phyloP scores from a whole-genome alignment of 2,888 invertebrate species.

The Nymphalis urticae region DNA sequence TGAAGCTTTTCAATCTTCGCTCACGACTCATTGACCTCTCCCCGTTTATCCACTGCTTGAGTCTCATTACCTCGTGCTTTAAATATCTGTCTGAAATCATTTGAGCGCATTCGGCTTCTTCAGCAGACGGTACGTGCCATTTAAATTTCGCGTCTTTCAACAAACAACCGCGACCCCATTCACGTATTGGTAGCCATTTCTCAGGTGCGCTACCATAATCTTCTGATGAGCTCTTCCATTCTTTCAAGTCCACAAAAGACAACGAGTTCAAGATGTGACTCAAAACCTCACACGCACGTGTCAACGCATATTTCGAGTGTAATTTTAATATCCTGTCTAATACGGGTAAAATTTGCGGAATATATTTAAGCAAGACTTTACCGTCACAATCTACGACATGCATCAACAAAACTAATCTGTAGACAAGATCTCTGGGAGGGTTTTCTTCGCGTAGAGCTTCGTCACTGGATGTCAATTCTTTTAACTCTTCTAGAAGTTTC shows the following conservation, averaged over 20 bases:
- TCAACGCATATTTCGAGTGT: conserved; percentile 84
- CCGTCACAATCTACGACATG: conserved; percentile 87
- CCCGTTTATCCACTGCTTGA: conserved; percentile 81
- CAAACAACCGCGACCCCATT: conserved; percentile 90
- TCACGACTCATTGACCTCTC: conserved; percentile 82
- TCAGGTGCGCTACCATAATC: conserved; percentile 84
- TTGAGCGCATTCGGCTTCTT: conserved; percentile 86
- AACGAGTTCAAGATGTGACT: conserved; percentile 82
- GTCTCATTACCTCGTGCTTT: conserved; percentile 82
- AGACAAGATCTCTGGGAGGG: conserved; percentile 89
- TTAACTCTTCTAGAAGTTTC: conserved; percentile 85
- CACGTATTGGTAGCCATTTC: conserved; percentile 86
- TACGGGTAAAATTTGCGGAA: conserved; percentile 84
- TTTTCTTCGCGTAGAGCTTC: conserved; percentile 88
- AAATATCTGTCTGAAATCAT: conserved; percentile 85
- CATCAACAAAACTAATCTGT: conserved; percentile 87
- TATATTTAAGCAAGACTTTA: conserved; percentile 83
- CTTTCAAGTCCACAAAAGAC: conserved; percentile 82
- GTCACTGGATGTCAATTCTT: conserved; percentile 81
- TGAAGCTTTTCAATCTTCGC: conserved; percentile 85
- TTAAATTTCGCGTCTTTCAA: conserved; percentile 84
- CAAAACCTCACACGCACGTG: conserved; percentile 83
- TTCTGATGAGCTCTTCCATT: conserved; percentile 82
- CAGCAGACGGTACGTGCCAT: conserved; percentile 89
- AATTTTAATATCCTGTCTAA: conserved; percentile 86